Conservation (phyloP, 2,888 invertebrate species). For the Habroteleia sp. region DNA sequence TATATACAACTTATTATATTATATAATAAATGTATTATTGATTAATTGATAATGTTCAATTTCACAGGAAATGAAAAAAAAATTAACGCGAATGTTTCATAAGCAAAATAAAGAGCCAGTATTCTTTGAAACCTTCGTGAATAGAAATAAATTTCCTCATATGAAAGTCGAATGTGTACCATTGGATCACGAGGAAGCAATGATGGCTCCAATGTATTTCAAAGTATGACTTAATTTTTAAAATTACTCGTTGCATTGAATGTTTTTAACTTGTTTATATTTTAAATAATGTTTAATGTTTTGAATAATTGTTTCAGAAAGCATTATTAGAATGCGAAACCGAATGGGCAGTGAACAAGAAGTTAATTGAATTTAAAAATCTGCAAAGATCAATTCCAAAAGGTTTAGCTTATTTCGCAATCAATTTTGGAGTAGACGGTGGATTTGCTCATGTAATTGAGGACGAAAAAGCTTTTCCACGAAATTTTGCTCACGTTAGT, state of each 20-base stretch:
- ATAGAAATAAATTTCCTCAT: slow-evolving; percentile 89
- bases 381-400: slow-evolving; percentile 93
- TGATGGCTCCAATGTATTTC: slow-evolving; percentile 96
- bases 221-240: slow-evolving; percentile 86
- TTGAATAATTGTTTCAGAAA: too few relatives aligned
- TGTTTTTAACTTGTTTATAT: neutral
- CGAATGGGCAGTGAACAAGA: slow-evolving; percentile 98
- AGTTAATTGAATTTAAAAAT: slow-evolving; percentile 89
- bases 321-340: slow-evolving; percentile 96
- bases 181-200: slow-evolving; percentile 90
- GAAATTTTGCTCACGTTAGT: slow-evolving; percentile 92
- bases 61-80: slow-evolving; percentile 87
- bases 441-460: slow-evolving; percentile 99
- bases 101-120: slow-evolving; percentile 89
- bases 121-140: slow-evolving; percentile 94
- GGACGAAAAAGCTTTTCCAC: slow-evolving; percentile 92
- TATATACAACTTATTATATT: too few relatives aligned
- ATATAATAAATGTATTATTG: too few relatives aligned
- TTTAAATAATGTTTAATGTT: slow-evolving; percentile 4
- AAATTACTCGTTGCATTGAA: too few relatives aligned
- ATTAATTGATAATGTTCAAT: too few relatives aligned
- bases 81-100: slow-evolving; percentile 89
- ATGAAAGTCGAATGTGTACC: slow-evolving; percentile 95
- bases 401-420: slow-evolving; percentile 96
- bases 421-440: slow-evolving; percentile 94